phyloP scores from a whole-genome alignment of 2,888 invertebrate genomes.

The Scaptomyza polygonia region DNA sequence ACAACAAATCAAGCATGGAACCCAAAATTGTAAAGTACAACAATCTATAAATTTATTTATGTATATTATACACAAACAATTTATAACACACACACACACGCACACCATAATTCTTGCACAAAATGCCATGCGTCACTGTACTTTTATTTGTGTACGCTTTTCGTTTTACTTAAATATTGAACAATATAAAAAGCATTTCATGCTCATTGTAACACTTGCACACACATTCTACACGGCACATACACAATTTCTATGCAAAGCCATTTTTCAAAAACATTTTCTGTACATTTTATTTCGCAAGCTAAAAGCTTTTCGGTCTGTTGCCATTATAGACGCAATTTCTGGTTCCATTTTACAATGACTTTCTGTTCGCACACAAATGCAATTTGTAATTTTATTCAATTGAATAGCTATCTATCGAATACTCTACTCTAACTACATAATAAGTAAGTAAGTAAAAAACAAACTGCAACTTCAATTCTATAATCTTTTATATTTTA shows the following conservation, averaged over 20 bases:
- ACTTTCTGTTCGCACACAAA: constrained; percentile 51
- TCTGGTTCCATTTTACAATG: constrained; percentile 53
- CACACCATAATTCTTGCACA: constrained; percentile 36
- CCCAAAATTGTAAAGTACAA: constrained; percentile 79
- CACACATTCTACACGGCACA: constrained; percentile 1
- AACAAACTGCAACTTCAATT: not conserved
- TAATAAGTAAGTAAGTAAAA: constrained; percentile 42
- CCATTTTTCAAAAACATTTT: constrained; percentile 62
- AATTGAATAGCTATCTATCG: constrained; percentile 16
- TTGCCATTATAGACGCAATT: constrained; percentile 52
- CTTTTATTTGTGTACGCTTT: constrained; percentile 17
- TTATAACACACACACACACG: too few relatives aligned
- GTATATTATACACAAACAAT: constrained; percentile 10
- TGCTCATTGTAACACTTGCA: constrained; percentile 50
- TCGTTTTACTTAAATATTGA: constrained; percentile 48
- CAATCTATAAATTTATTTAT: constrained; percentile 25
- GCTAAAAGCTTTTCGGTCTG: constrained; percentile 46
- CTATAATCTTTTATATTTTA: constrained; percentile 24
- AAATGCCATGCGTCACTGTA: constrained; percentile 52
- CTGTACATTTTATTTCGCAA: constrained; percentile 33
- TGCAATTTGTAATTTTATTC: constrained; percentile 61
- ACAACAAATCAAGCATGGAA: constrained; percentile 74
- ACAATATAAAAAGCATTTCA: constrained; percentile 61
- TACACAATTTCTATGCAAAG: constrained; percentile 52
- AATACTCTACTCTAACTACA: constrained; percentile 18